Evolutionary conservation across 2,113 vertebrate species (phyloP).

Genomic region (Poecile atricapillus): DNA sequence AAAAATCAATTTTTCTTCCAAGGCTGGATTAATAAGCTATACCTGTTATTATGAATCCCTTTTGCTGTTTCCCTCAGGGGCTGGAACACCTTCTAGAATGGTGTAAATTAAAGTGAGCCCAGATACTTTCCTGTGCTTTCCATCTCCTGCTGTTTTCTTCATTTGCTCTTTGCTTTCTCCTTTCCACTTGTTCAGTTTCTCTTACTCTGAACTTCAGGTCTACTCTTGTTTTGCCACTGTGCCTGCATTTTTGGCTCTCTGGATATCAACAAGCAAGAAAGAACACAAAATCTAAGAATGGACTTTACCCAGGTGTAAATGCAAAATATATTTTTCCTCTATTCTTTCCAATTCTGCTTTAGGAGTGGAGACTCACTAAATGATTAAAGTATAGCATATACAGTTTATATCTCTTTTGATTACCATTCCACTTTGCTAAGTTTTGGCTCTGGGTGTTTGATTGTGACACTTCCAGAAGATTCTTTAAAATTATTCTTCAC

Average conservation of each 20-base stretch:
- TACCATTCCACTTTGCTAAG: background rate
- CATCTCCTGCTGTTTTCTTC: background rate
- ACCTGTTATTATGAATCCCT: background rate
- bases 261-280: background rate
- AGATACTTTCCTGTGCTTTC: background rate
- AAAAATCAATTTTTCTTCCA: constrained; percentile 19
- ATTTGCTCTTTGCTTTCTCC: background rate
- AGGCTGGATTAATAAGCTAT: constrained; percentile 3
- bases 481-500: background rate
- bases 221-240: background rate
- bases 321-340: background rate
- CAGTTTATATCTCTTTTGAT: background rate
- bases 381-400: background rate
- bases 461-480: background rate
- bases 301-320: background rate
- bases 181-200: background rate
- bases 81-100: background rate
- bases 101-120: background rate
- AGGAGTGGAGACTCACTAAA: background rate
- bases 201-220: background rate
- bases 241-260: background rate
- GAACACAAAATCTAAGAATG: background rate
- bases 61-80: background rate
- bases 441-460: background rate
- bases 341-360: background rate